Evolutionary conservation across 2,888 invertebrate species (phyloP), one percentile per base, ranked within the genome.

Genomic region (Argyresthia albistria): DNA sequence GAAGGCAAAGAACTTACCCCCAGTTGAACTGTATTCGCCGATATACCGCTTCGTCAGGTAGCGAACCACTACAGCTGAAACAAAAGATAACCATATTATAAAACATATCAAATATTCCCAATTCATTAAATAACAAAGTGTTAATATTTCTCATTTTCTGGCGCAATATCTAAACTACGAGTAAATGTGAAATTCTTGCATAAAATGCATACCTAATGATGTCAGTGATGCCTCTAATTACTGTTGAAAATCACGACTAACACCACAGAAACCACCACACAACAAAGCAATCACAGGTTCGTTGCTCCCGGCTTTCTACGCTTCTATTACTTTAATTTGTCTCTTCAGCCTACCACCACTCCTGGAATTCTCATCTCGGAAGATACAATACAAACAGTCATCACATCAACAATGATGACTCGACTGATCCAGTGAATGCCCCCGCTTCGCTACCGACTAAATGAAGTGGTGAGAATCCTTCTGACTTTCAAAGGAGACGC

Each of bases 11-110:
- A 25, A 39, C 92, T 91, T 75, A 93, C 93, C 93, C 78, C 92
- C 93, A 63, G 92, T 93, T 57, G 93, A 93, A 81, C 93, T 93
- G 87, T 93, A 93, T 88, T 93, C 93, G 61, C 93, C 93, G 69
- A 93, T 93, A 76, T 93, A 93, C 65, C 93, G 89, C 80, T 93
- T 93, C 58, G 93, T 93, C 66, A 93, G 87, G 81, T 93, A 93
- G 68, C 93, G 91, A 69, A 93, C 93, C 60, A 93, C 93, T 67
- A 93, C 93, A 69, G 93, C 93, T 93, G 91, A 62, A 93, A 93
- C 80, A 88, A 80, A 25, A 25, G 2, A 4, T 4, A 25, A 25
- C 2, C 2, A 25, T 25, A 25, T 25, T 25, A 25, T 25, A 39
- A 39, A 39, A 39, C 36, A 39, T 39, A 39, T 39, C 39, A 3